Conservation (phyloP, 1,140 invertebrate genomes). For the Drosophila bifasciata region DNA sequence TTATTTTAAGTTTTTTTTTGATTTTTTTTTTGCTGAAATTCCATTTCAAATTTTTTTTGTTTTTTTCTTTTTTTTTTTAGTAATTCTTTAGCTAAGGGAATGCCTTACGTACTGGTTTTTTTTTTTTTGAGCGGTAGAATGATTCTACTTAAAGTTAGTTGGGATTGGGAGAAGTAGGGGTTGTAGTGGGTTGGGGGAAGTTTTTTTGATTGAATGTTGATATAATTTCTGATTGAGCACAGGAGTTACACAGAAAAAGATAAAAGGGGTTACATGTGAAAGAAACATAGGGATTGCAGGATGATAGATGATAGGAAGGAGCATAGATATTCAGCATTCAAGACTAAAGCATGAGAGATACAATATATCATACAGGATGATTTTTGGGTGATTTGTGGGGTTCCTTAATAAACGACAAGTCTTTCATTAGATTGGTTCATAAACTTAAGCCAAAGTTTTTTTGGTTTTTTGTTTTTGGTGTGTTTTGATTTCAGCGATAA, state of each 20-base stretch:
- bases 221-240: neutral
- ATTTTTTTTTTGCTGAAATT: conserved; percentile 63
- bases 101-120: conserved; percentile 47
- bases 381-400: conserved; percentile 22
- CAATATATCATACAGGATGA: no score
- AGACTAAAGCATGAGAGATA: no score
- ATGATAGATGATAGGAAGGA: no score
- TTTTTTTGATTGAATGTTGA: conserved; percentile 53
- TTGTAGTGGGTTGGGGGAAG: conserved; percentile 31
- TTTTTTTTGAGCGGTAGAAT: conserved; percentile 66
- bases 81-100: conserved; percentile 55
- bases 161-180: conserved; percentile 1
- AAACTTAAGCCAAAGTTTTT: conserved; percentile 43
- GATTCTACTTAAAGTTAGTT: conserved; percentile 74
- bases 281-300: no score
- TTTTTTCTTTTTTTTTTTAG: conserved; percentile 22
- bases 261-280: no score
- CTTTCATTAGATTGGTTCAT: conserved; percentile 46
- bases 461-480: no score
- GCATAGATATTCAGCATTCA: no score
- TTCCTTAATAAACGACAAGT: conserved; percentile 43
- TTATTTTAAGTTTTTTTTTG: conserved; percentile 11
- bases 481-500: conserved; percentile 26
- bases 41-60: conserved; percentile 61
- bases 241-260: no score